Evolutionary conservation across 2,113 vertebrate genomes (phyloP).

Genomic region (Carettochelys insculpta): DNA sequence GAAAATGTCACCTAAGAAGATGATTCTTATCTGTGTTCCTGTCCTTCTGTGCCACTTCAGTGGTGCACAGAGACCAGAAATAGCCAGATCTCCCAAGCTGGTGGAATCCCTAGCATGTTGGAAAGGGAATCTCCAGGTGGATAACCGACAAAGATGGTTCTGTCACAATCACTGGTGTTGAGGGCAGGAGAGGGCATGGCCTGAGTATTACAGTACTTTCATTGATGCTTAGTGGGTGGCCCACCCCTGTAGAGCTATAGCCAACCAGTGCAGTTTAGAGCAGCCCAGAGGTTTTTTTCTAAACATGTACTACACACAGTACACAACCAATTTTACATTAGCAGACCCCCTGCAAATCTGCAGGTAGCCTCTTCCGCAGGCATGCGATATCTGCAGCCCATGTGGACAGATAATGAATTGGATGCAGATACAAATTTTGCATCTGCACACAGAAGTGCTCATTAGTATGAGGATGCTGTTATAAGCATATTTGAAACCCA

Average conservation of each 20-base stretch:
- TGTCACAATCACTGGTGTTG: fast-evolving
- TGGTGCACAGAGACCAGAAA: neutral
- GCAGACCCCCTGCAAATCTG: too few species aligned
- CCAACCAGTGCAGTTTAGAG: neutral
- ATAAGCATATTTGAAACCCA: neutral
- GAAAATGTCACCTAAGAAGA: neutral
- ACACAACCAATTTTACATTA: neutral
- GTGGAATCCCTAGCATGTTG: neutral
- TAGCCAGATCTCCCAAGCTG: neutral
- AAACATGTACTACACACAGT: neutral
- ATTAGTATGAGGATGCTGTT: neutral
- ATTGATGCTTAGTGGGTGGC: neutral
- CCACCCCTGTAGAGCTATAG: neutral
- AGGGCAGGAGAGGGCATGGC: neutral
- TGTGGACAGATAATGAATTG: too few species aligned
- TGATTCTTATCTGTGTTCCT: neutral
- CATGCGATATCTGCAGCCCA: too few species aligned
- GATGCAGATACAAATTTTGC: too few species aligned
- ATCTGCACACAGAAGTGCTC: too few species aligned
- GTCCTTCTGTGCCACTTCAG: fast-evolving
- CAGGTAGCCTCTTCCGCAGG: too few species aligned
- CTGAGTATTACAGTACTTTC: neutral
- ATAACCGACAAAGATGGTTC: neutral
- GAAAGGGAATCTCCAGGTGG: neutral
- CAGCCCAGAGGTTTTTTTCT: neutral